A percentile compares a stretch with the other conserved stretches of the same genome.
These are phyloP conservation scores for Indicator maculatus DNA, from an alignment of 2,113 vertebrate species.

Conservation along the genomic window DNA sequence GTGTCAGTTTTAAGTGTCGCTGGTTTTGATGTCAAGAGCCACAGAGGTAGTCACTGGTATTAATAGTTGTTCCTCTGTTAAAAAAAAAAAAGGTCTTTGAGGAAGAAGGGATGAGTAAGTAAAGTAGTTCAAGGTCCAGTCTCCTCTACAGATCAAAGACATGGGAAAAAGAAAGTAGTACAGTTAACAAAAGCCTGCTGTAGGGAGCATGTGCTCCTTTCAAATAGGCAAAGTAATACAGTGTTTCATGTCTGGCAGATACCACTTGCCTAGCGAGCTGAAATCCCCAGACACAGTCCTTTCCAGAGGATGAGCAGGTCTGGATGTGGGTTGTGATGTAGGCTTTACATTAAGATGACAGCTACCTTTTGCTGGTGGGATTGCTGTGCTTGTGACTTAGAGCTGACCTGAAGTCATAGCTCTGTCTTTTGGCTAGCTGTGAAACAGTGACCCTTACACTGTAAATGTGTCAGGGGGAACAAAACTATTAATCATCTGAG, in stretches of 20 bases:
- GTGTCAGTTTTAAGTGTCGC: background rate
- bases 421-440: background rate
- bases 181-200: background rate
- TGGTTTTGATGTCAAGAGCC: background rate
- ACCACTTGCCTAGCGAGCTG: background rate
- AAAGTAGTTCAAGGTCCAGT: constrained; percentile 57
- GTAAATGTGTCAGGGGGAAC: background rate
- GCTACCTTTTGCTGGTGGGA: background rate
- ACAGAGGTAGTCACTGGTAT: background rate
- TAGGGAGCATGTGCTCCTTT: background rate
- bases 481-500: background rate
- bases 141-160: constrained; percentile 6
- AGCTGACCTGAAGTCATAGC: background rate
- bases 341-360: background rate
- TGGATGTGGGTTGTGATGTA: background rate
- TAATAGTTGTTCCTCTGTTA: constrained; percentile 14
- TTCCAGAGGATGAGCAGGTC: background rate
- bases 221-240: background rate
- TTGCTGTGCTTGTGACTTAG: background rate
- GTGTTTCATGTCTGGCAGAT: background rate
- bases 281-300: background rate
- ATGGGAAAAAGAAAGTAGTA: background rate
- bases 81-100: background rate
- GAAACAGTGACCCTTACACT: background rate
- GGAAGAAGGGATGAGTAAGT: background rate